These are phyloP conservation scores for Agrochola circellaris DNA, from an alignment of 2,888 invertebrate genomes.

Conservation along the genomic window DNA sequence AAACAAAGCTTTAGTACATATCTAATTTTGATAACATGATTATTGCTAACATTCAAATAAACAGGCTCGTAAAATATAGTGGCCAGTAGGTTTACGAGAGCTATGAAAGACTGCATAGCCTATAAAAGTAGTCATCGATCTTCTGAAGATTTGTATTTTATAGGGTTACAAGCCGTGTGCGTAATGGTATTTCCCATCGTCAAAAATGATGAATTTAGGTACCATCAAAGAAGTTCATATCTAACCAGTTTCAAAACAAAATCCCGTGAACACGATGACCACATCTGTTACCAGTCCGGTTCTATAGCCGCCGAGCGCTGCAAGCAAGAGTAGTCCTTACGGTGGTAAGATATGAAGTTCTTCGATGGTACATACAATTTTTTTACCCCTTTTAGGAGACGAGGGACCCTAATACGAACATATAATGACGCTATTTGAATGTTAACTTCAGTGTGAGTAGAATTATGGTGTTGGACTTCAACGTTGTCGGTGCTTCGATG, in stretches of 20 bases:
- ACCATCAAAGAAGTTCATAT: too few species aligned
- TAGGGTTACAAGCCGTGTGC: too few species aligned
- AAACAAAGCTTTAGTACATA: not conserved
- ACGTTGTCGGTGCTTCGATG: slow-evolving; percentile 67
- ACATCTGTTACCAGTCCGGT: too few species aligned
- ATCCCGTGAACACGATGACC: too few species aligned
- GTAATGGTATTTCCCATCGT: too few species aligned
- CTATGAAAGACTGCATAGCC: slow-evolving; percentile 8
- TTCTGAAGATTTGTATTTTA: slow-evolving; percentile 29
- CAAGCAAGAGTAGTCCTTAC: too few species aligned
- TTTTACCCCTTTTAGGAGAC: too few species aligned
- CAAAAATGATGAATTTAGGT: too few species aligned
- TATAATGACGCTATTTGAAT: not conserved
- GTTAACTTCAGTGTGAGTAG: slow-evolving; percentile 32
- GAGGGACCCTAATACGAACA: not conserved
- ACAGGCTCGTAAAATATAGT: slow-evolving; percentile 50
- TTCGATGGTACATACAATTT: too few species aligned
- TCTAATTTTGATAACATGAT: not conserved
- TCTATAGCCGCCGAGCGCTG: too few species aligned
- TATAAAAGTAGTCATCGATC: slow-evolving; percentile 45
- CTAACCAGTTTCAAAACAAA: too few species aligned
- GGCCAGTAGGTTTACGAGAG: slow-evolving; percentile 33
- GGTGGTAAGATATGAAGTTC: too few species aligned
- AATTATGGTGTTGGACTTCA: slow-evolving; percentile 69
- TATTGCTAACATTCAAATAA: slow-evolving; percentile 34